Base-by-base conservation (phyloP, 2,888 invertebrate species). In the Ochlodes sylvanus region DNA sequence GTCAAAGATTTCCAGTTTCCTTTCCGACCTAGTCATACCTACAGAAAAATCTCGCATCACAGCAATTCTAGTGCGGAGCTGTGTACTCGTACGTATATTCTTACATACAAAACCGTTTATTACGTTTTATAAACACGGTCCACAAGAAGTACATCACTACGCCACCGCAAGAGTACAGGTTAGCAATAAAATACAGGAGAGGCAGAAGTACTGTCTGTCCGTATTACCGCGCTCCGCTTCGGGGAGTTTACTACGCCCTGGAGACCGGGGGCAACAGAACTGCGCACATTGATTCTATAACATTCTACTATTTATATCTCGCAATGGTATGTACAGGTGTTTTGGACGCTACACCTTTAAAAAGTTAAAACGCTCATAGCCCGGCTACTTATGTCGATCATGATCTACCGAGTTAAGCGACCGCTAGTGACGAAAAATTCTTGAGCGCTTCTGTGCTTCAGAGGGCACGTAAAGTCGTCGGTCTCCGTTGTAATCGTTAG, bases 251-350 rank as follows among this genome's bases (percentile, higher is more conserved):
- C 78, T 75, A 79, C 79, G 71, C 86, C 82, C 83, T 64, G 56
- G 87, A 80, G 86, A 85, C 57, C 62, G 72, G 75, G 77, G 77
- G 79, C 85, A 85, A 84, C 84, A 80, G 83, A 75, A 80, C 77
- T 76, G 75, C 75, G 77, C 77, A 82, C 81, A 83, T 84, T 83
- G 83, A 82, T 83, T 83, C 79, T 80, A 77, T 76, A 75, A 75
- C 77, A 68, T 73, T 73, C 73, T 55, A 73, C 67, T 67, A 71
- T 73, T 64, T 70, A 69, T 68, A 54, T 38, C 17, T 47, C 15
- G 9, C 52, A 54, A 14, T 12, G 1, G 9, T 12, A 52, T 15
- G n/a, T 50, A 50, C 12, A 50, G 19, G 50, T 50, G 19, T 50
- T 50, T 19, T 50, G 19, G 19, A 50, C 19, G 19, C 27, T 27